Conservation (phyloP, 1,140 invertebrate species). For the Potamilus streckersoni region DNA sequence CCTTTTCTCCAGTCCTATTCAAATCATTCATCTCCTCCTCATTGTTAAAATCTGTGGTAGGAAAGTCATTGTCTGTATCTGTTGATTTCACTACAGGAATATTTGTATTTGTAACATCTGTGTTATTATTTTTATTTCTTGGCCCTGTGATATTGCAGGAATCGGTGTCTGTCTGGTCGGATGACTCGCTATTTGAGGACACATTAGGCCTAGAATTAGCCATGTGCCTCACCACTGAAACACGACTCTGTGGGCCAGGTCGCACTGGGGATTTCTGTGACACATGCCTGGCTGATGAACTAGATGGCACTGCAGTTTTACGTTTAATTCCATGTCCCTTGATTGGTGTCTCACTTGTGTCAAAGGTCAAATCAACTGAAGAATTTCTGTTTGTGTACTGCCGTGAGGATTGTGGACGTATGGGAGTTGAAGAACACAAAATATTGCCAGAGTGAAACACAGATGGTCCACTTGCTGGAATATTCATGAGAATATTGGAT, state of each 20-base stretch:
- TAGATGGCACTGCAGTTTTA: conserved; percentile 21
- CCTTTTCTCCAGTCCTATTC: conserved; percentile 46
- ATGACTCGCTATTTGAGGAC: conserved; percentile 52
- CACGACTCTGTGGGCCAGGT: neutral
- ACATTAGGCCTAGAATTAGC: conserved; percentile 27
- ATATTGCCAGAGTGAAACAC: conserved; percentile 64
- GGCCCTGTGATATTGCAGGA: conserved; percentile 52
- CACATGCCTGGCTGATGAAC: conserved; percentile 6
- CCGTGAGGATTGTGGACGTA: conserved; percentile 38
- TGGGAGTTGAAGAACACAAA: conserved; percentile 64
- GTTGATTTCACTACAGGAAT: conserved; percentile 49
- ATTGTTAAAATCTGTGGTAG: conserved; percentile 62
- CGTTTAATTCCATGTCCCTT: conserved; percentile 52
- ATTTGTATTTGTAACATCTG: conserved; percentile 12
- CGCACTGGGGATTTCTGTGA: conserved; percentile 20
- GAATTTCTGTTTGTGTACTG: conserved; percentile 33
- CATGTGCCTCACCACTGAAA: neutral
- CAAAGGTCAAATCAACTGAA: conserved; percentile 36
- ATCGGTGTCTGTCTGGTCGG: conserved; percentile 56
- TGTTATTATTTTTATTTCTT: conserved; percentile 2
- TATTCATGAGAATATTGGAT: conserved; percentile 58
- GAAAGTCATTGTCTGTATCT: conserved; percentile 62
- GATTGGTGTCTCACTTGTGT: conserved; percentile 58
- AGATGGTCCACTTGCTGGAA: conserved; percentile 54
- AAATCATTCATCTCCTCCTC: conserved; percentile 61